A percentile compares a stretch with the other conserved stretches of the same genome.
These are phyloP conservation scores for Carassius carassius DNA, from an alignment of 2,113 vertebrate genomes.

Conservation along the genomic window DNA sequence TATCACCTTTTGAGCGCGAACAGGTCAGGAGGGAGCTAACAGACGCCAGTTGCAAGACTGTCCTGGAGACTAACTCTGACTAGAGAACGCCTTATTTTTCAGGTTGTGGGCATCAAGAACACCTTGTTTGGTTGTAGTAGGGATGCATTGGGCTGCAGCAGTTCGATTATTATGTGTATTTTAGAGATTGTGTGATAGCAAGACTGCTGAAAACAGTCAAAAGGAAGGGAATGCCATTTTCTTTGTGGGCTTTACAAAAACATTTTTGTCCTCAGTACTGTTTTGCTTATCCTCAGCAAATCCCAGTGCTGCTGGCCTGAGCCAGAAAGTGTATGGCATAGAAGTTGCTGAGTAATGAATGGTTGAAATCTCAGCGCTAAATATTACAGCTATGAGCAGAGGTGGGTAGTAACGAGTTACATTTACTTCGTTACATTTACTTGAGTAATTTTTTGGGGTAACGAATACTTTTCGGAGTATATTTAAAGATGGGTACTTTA, in stretches of 20 bases:
- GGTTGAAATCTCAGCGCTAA: not conserved
- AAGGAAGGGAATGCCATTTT: not conserved
- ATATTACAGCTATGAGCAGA: not conserved
- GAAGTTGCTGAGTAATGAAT: not conserved
- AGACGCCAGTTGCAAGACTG: constrained; percentile 41
- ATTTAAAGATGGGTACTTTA: too few relatives aligned
- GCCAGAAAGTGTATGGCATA: not conserved
- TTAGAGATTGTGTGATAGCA: constrained; percentile 8
- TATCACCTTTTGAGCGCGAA: constrained; percentile 35
- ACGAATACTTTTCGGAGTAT: too few relatives aligned
- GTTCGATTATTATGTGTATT: not conserved
- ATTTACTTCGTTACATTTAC: too few relatives aligned
- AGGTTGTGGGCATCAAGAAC: not conserved
- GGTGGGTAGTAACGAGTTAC: too few relatives aligned
- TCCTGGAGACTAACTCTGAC: not conserved
- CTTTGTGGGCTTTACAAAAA: not conserved
- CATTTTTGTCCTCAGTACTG: not conserved
- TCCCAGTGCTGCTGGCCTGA: not conserved
- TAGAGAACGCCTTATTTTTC: constrained; percentile 18
- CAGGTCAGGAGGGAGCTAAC: constrained; percentile 40
- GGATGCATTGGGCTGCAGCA: not conserved
- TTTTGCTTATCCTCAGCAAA: too few relatives aligned
- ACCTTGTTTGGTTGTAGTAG: constrained; percentile 13
- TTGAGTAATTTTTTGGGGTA: too few relatives aligned
- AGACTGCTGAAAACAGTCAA: not conserved